A percentile compares a stretch with the other conserved stretches of the same genome.
These are phyloP conservation scores for Hiodon tergisus DNA, from an alignment of 2,113 vertebrate genomes.

Conservation along the genomic window DNA sequence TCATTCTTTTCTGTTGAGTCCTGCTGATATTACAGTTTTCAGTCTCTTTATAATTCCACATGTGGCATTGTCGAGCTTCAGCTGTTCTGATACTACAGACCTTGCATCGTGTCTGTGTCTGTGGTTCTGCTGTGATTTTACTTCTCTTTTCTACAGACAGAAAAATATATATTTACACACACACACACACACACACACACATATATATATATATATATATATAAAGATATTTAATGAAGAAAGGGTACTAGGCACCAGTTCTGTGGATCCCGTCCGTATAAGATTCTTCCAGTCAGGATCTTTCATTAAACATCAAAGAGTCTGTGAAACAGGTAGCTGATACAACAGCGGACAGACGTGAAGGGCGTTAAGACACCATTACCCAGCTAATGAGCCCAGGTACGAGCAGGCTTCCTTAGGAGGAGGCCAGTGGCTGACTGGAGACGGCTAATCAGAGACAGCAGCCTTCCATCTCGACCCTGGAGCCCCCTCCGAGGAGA, in stretches of 20 bases:
- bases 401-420: slow-evolving; percentile 42
- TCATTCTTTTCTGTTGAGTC: no score
- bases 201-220: no score
- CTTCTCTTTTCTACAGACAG: no score
- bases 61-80: no score
- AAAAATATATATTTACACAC: no score
- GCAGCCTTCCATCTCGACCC: slow-evolving; percentile 55
- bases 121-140: no score
- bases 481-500: slow-evolving; percentile 35
- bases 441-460: slow-evolving; percentile 49
- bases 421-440: slow-evolving; percentile 45
- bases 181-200: no score
- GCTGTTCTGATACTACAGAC: no score
- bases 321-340: slow-evolving; percentile 64
- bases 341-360: slow-evolving; percentile 51
- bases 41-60: no score
- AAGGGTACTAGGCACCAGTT: neutral
- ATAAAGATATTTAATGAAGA: no score
- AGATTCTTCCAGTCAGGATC: slow-evolving; percentile 39
- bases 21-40: no score
- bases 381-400: slow-evolving; percentile 66
- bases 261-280: neutral
- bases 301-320: slow-evolving; percentile 67
- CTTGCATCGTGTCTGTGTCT: no score
- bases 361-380: slow-evolving; percentile 68